These are phyloP conservation scores for Drosophila sechellia DNA, from an alignment of 1,140 invertebrate species.

Conservation along the genomic window DNA sequence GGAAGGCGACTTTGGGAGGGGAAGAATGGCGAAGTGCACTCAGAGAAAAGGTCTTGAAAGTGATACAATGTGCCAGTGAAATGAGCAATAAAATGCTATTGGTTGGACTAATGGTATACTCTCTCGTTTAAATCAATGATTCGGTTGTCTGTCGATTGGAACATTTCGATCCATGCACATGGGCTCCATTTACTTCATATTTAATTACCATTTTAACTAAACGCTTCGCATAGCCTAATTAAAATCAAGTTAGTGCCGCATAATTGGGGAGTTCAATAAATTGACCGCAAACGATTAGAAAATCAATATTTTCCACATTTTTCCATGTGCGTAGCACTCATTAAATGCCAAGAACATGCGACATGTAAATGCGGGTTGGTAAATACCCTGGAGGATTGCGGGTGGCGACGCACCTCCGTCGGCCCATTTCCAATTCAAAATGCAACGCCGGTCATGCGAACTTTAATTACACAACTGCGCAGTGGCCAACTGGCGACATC, in stretches of 20 bases:
- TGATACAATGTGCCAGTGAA: too few relatives aligned
- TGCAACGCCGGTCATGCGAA: slow-evolving; percentile 75
- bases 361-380: slow-evolving; percentile 14
- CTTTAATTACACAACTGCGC: slow-evolving; percentile 72
- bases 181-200: background rate
- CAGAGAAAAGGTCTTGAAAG: background rate
- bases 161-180: background rate
- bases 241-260: background rate
- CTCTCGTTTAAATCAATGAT: background rate
- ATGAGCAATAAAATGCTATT: too few relatives aligned
- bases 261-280: slow-evolving; percentile 12
- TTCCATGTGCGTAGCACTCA: slow-evolving; percentile 45
- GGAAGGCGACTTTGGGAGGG: background rate
- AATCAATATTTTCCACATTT: slow-evolving; percentile 25
- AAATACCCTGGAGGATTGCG: slow-evolving; percentile 2
- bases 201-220: background rate
- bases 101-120: too few relatives aligned
- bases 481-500: slow-evolving; percentile 29
- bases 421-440: slow-evolving; percentile 72
- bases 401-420: slow-evolving; percentile 38
- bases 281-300: slow-evolving; percentile 6
- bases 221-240: background rate
- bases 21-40: slow-evolving; percentile 14
- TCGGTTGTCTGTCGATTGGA: background rate
- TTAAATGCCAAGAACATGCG: slow-evolving; percentile 74